These are phyloP conservation scores for Cynoglossus semilaevis DNA, from an alignment of 2,113 vertebrate genomes.

Conservation along the genomic window DNA sequence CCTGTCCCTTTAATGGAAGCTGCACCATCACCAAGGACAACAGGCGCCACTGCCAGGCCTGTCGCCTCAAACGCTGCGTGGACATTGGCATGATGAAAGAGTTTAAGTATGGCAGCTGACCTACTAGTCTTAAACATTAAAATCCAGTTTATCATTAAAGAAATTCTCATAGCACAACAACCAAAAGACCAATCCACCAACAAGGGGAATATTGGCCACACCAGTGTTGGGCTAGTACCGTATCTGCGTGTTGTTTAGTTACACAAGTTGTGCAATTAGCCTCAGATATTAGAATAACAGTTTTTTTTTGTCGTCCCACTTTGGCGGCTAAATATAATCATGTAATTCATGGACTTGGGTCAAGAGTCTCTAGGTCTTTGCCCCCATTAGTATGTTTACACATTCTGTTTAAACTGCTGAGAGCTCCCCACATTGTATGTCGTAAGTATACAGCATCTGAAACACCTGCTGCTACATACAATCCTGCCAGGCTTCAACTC, in stretches of 20 bases:
- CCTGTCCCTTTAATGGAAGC: slow-evolving; percentile 90
- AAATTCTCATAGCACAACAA: no score
- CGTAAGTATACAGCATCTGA: slow-evolving; percentile 48
- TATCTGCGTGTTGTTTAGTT: no score
- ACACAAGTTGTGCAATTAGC: no score
- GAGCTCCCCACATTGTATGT: slow-evolving; percentile 54
- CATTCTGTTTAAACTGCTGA: slow-evolving; percentile 51
- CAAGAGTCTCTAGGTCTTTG: slow-evolving; percentile 58
- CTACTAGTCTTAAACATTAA: slow-evolving; percentile 3
- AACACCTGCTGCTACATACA: slow-evolving; percentile 57
- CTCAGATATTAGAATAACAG: slow-evolving; percentile 12
- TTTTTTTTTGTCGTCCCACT: slow-evolving; percentile 38
- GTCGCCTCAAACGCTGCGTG: slow-evolving; percentile 92
- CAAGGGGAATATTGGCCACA: no score
- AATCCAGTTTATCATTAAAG: background rate
- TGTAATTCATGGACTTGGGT: slow-evolving; percentile 60
- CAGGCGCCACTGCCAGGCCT: slow-evolving; percentile 96
- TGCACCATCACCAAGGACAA: slow-evolving; percentile 99
- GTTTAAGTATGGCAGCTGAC: slow-evolving; percentile 82
- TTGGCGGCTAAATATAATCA: slow-evolving; percentile 49
- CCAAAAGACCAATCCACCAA: no score
- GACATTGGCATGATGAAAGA: slow-evolving; percentile 99
- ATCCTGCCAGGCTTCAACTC: slow-evolving; percentile 33
- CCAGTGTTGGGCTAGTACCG: no score
- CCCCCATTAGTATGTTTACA: slow-evolving; percentile 59